Evolutionary conservation across 2,888 invertebrate genomes (phyloP), one percentile per base, ranked within the genome.

Genomic region (Zaprionus obscuricornis): DNA sequence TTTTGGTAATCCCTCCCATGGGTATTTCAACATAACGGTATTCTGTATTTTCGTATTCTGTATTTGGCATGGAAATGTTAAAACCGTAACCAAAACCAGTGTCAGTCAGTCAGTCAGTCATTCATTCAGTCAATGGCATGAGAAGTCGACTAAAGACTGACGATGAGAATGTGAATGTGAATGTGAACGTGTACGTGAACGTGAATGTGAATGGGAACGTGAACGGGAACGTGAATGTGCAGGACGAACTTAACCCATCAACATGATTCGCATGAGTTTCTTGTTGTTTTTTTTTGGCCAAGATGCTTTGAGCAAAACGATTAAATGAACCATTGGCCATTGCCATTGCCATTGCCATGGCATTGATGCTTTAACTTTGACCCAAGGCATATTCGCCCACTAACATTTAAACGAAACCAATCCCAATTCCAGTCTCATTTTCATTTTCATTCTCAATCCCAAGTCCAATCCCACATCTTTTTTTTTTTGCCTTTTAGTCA

Each of bases 1-100:
- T 79, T 85, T 83, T 64, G 64, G 84, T 79, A 79, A 79, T 79
- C 78, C 84, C 62, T 85, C 78, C 85, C 85, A 57, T 56, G 78
- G 73, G 85, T 58, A 66, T 72, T 63, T 62, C 42, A 60, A 66
- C 43, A 67, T 62, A 40, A 27, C 24, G 52, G 29, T 26, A 34
- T 16, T 24, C n/a, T n/a, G n/a, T n/a, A n/a, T n/a, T 56, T 51
- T 31, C 26, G 34, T 56, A 5, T 4, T 22, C 7, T 22, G 22
- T 22, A 4, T 22, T 22, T 7, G 22, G 4, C 22, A 62, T 73
- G 69, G 68, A 62, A 62, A 69, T 69, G 69, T 49, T 67, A 56
- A 62, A 34, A 8, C 2, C 11, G 17, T 3, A 34, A 52, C 65
- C 73, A 43, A 34, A 50, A 42, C 45, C 70, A 34, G 39, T 16